Percentiles rank a stretch among this genome's conserved stretches.
Conservation (phyloP, 2,888 invertebrate species). For the Hypolimnas misippus region DNA sequence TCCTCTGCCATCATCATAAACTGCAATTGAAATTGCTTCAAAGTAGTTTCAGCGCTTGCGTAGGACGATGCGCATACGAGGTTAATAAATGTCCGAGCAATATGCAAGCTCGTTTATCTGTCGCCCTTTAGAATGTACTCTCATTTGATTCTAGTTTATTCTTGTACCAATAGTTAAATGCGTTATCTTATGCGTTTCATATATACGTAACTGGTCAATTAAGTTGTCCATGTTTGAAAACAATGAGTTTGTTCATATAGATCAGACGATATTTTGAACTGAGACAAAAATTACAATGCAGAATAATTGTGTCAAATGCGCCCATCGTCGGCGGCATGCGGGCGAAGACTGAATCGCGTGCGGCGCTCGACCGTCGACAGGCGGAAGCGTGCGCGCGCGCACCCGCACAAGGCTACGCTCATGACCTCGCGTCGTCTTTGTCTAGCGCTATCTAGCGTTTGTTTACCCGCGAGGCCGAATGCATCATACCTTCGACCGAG, state of each 20-base stretch:
- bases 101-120: constrained; percentile 19
- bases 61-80: constrained; percentile 28
- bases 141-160: constrained; percentile 6
- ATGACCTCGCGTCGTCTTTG: constrained; percentile 83
- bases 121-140: constrained; percentile 19
- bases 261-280: neutral
- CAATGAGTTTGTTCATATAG: constrained; percentile 15
- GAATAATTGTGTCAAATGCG: constrained; percentile 38
- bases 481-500: constrained; percentile 77
- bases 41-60: constrained; percentile 28
- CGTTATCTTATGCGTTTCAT: neutral
- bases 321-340: constrained; percentile 55
- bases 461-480: constrained; percentile 82
- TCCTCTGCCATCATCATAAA: constrained; percentile 26
- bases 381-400: constrained; percentile 78
- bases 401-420: constrained; percentile 83
- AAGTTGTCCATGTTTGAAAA: neutral
- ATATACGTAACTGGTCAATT: neutral
- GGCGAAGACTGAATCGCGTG: constrained; percentile 49
- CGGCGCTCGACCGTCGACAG: constrained; percentile 66
- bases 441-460: constrained; percentile 82
- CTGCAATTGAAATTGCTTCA: constrained; percentile 29
- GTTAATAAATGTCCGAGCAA: constrained; percentile 23
- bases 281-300: neutral
- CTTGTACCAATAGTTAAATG: neutral